These are phyloP conservation scores for Peromyscus eremicus DNA, from an alignment of 2,797 vertebrate species.

Conservation along the genomic window DNA sequence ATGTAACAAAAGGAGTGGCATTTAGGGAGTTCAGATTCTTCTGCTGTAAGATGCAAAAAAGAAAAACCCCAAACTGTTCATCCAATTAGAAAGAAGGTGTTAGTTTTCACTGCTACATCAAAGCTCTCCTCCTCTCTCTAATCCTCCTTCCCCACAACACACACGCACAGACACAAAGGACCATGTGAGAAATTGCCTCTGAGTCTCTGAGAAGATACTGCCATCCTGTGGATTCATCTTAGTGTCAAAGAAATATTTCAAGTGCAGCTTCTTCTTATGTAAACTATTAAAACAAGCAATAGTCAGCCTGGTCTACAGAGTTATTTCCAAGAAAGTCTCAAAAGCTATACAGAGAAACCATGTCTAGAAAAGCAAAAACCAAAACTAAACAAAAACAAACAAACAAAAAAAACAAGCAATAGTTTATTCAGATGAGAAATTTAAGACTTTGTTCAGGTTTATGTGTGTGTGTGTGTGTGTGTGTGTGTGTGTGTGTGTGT, in stretches of 20 bases:
- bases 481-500: no score
- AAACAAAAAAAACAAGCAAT: not conserved
- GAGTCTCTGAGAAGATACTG: conserved; percentile 47
- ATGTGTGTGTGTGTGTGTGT: not conserved
- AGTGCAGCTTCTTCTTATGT: not conserved
- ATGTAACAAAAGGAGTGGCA: not conserved
- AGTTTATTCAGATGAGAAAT: not conserved
- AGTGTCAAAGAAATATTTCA: not conserved
- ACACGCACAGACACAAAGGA: not conserved
- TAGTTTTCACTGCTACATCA: not conserved
- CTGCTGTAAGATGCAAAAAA: conserved; percentile 12
- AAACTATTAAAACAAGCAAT: not conserved
- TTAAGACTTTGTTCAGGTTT: not conserved
- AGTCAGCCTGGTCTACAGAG: not conserved
- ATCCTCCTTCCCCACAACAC: not conserved
- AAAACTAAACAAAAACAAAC: no score
- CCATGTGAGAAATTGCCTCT: not conserved
- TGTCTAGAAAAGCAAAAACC: no score
- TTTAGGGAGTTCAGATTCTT: not conserved
- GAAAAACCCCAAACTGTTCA: not conserved
- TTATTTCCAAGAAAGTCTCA: no score
- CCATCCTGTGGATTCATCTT: conserved; percentile 57
- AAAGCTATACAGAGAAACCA: no score
- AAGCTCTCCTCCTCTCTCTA: not conserved
- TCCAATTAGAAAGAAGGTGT: not conserved